Conservation (phyloP, 2,888 invertebrate species). For the Ceratothoa steindachneri region DNA sequence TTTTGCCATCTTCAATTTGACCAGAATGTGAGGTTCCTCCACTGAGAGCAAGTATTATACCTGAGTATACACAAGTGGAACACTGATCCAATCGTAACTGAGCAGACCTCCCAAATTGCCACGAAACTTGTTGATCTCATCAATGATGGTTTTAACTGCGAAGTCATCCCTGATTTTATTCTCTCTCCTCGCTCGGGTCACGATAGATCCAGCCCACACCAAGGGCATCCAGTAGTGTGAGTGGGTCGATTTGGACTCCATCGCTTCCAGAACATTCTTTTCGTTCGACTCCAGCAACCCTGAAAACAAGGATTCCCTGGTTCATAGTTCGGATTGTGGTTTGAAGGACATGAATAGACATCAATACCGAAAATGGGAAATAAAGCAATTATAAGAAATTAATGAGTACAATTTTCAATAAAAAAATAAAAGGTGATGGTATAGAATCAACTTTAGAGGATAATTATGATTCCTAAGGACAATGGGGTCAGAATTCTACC, state of each 20-base stretch:
- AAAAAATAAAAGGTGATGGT: too few relatives aligned
- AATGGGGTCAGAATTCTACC: too few relatives aligned
- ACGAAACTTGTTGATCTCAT: conserved; percentile 83
- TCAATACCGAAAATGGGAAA: neutral
- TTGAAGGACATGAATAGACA: too few relatives aligned
- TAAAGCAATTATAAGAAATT: neutral
- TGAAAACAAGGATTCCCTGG: too few relatives aligned
- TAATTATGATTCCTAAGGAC: too few relatives aligned
- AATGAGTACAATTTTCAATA: neutral
- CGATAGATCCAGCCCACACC: conserved; percentile 87
- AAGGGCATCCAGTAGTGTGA: conserved; percentile 89
- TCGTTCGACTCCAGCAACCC: conserved; percentile 87
- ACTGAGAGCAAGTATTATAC: conserved; percentile 2
- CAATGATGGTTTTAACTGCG: conserved; percentile 82
- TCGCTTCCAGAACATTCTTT: conserved; percentile 81
- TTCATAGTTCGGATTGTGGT: too few relatives aligned
- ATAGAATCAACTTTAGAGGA: too few relatives aligned
- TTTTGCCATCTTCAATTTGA: too few relatives aligned
- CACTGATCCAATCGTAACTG: conserved; percentile 72
- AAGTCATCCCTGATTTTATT: conserved; percentile 81
- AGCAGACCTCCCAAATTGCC: conserved; percentile 75
- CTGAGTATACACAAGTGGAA: conserved; percentile 42
- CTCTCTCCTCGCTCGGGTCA: conserved; percentile 79
- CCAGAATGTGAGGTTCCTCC: too few relatives aligned
- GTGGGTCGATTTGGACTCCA: conserved; percentile 81